Evolutionary conservation across 2,113 vertebrate species (phyloP), one percentile per base, ranked within the genome.

Genomic region (Acanthisitta chloris): DNA sequence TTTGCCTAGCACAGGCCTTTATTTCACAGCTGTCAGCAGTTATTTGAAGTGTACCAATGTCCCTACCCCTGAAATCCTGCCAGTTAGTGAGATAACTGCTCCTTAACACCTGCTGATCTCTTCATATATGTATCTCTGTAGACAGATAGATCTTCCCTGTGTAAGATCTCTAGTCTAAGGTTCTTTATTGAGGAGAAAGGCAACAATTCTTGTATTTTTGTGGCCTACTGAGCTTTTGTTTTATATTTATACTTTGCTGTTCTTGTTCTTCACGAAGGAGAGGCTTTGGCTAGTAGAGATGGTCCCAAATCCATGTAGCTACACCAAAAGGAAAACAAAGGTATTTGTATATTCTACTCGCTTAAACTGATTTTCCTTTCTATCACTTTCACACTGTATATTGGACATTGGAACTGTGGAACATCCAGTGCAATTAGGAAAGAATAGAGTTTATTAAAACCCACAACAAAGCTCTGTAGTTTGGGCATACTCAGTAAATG

Each of bases 321-420:
- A 19, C 13, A 14, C 46, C 20, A 31, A 31, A n/a, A 81, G 40
- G 49, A 48, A 54, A 64, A 54, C 0, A 7, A 36, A 40, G 26
- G 33, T 46, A 42, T 51, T 49, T 69, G 17, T 17, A 2, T 24
- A 33, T 5, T 5, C n/a, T 13, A 1, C 13, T 33, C 34, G 3
- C 31, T 7, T 8, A 6, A 28, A 19, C 24, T 23, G 16, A 7
- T 36, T 77, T 80, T 28, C 36, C 14, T 28, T 52, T 14, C 1
- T 2, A 0, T 38, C 31, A 6, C 31, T 58, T 51, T 57, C 18
- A 0, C 11, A 38, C 36, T 24, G 8, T 8, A 0, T 2, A 0
- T 7, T 38, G 65, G 38, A 4, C 24, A 7, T 5, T 13, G 24
- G 16, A 21, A 55, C 15, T 2, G 6, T 12, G 24, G 17, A 33